phyloP scores from a whole-genome alignment of 2,797 vertebrate species.

The Anomalospiza imberbis region DNA sequence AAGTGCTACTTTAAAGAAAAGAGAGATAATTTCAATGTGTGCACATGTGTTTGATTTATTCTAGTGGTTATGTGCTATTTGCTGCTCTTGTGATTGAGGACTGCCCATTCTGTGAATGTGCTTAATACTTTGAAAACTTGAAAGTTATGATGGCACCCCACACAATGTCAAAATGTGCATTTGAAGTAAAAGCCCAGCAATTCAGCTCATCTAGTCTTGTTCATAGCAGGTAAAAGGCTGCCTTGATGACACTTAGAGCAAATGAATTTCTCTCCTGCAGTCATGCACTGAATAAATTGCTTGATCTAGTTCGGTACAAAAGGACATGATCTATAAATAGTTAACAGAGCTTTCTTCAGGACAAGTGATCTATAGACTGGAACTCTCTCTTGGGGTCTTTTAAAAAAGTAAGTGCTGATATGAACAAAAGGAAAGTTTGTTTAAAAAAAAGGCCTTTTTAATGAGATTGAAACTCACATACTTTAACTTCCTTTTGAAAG shows the following conservation, averaged over 20 bases:
- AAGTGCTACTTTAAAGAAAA: conserved; percentile 26
- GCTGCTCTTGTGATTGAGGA: conserved; percentile 1
- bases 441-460: conserved; percentile 39
- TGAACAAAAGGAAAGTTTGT: conserved; percentile 67
- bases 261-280: conserved; percentile 62
- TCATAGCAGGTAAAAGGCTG: conserved; percentile 62
- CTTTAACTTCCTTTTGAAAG: conserved; percentile 62
- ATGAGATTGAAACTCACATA: conserved; percentile 52
- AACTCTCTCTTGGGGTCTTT: conserved; percentile 64
- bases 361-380: conserved; percentile 52
- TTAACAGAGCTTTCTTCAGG: conserved; percentile 59
- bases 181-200: conserved; percentile 52
- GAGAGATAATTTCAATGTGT: not conserved
- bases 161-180: conserved; percentile 45
- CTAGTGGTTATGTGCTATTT: conserved; percentile 24
- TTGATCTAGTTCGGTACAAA: conserved; percentile 64
- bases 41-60: conserved; percentile 30
- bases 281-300: conserved; percentile 61
- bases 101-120: conserved; percentile 28
- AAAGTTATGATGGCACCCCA: conserved; percentile 33
- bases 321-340: conserved; percentile 66
- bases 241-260: conserved; percentile 62
- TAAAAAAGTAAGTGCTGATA: conserved; percentile 58
- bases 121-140: conserved; percentile 57
- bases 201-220: conserved; percentile 55